Base-by-base conservation (phyloP, 2,888 invertebrate species). In the Sinelater perroti region DNA sequence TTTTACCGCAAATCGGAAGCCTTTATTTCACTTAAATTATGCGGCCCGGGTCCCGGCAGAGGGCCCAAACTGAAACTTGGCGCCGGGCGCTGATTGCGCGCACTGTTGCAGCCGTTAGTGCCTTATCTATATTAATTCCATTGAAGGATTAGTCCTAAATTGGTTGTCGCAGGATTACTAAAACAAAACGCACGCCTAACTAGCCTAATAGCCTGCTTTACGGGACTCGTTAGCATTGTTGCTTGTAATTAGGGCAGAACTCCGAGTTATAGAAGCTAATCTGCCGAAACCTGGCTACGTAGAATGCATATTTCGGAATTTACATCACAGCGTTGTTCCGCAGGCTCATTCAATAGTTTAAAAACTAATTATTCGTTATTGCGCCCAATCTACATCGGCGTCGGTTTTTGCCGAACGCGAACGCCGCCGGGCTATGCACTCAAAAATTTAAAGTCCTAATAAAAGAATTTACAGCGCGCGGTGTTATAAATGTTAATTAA, bases 91-190 rank as follows among this genome's bases (percentile, higher is more conserved):
- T 46, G 54, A 54, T 57, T 53, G 52, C 52, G 18, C 47, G 38
- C 40, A 38, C 30, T 50, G 40, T 47, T 53, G 52, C 52, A 56
- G 51, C 26, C 53, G 57, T 31, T 52, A 52, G 20, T 36, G 46
- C 36, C 38, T 44, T 59, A 56, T 63, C 59, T 53, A 46, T 60
- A 62, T 58, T 64, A 64, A 64, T 64, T 62, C 56, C 56, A 62
- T 64, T 64, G 62, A 62, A 57, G 62, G 65, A 65, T 65, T 65
- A 63, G 61, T 55, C 61, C 56, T 56, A 57, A 65, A 65, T 65
- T 63, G 63, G 61, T 63, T 63, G 65, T 65, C 61, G 58, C 45
- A 44, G 65, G 63, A 65, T 65, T 65, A 65, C 52, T 50, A 57
- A 56, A 56, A 60, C 62, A 62, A 62, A 63, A 63, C 58, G 63